phyloP scores from a whole-genome alignment of 2,113 vertebrate species.

The Stomatorhinus ivindoensis region DNA sequence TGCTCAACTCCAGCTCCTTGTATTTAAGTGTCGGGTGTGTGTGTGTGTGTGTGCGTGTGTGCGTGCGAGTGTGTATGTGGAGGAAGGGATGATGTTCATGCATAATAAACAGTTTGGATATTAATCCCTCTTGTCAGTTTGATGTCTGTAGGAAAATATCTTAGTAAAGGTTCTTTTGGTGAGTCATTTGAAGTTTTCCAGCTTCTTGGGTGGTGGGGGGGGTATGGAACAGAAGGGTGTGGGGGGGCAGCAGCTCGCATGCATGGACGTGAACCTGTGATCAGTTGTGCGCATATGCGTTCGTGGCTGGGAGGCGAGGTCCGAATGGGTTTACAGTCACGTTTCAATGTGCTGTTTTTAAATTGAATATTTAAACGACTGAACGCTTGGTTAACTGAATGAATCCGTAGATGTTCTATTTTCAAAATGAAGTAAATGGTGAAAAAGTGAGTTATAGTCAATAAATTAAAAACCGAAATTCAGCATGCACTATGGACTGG shows the following conservation, averaged over 20 bases:
- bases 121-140: constrained; percentile 39
- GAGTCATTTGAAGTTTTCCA: not conserved
- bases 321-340: not conserved
- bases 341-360: not conserved
- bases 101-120: constrained; percentile 74
- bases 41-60: constrained; percentile 39
- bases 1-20: constrained; percentile 67
- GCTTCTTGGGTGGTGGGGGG: not conserved
- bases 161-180: not conserved
- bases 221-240: not conserved
- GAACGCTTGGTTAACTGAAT: not conserved
- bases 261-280: not conserved
- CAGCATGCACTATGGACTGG: not conserved
- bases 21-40: constrained; percentile 58
- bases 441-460: not conserved
- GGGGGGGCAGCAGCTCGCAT: not conserved
- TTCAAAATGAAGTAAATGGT: not conserved
- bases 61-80: constrained; percentile 38
- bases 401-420: not conserved
- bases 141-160: not conserved
- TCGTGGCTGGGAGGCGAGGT: not conserved
- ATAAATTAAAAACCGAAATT: not conserved
- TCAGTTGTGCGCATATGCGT: not conserved
- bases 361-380: not conserved
- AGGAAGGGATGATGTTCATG: constrained; percentile 57